phyloP scores from a whole-genome alignment of 2,113 vertebrate species.

The Acrocephalus arundinaceus region DNA sequence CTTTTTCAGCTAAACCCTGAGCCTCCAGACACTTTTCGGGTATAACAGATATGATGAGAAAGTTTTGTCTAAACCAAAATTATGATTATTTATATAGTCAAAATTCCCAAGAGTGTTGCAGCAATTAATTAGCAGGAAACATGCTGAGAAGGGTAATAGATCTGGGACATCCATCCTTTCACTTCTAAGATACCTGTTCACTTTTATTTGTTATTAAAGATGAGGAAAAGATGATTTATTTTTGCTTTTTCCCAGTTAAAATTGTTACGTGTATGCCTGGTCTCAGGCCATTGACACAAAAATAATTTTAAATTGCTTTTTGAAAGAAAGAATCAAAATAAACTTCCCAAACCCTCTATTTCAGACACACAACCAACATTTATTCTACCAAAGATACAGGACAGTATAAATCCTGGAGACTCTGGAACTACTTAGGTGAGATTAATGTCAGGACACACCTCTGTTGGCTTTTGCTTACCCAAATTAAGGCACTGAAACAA shows the following conservation, averaged over 20 bases:
- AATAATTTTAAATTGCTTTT: not conserved
- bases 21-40: not conserved
- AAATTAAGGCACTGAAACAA: not conserved
- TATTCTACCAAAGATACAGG: not conserved
- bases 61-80: not conserved
- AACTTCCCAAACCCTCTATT: accelerated
- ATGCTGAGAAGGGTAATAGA: not conserved
- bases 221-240: not conserved
- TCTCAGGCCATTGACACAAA: not conserved
- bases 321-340: not conserved
- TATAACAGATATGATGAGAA: not conserved
- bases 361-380: not conserved
- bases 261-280: not conserved
- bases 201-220: not conserved
- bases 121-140: conserved; percentile 15
- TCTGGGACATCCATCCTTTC: not conserved
- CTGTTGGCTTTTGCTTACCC: not conserved
- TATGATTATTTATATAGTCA: not conserved
- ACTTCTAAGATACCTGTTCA: not conserved
- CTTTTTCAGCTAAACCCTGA: not conserved
- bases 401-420: not conserved
- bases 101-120: not conserved
- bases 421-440: not conserved
- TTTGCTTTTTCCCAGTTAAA: not conserved
- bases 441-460: not conserved